A percentile compares a stretch with the other conserved stretches of the same genome.
phyloP scores from a whole-genome alignment of 2,113 vertebrate genomes.

The Coturnix japonica region DNA sequence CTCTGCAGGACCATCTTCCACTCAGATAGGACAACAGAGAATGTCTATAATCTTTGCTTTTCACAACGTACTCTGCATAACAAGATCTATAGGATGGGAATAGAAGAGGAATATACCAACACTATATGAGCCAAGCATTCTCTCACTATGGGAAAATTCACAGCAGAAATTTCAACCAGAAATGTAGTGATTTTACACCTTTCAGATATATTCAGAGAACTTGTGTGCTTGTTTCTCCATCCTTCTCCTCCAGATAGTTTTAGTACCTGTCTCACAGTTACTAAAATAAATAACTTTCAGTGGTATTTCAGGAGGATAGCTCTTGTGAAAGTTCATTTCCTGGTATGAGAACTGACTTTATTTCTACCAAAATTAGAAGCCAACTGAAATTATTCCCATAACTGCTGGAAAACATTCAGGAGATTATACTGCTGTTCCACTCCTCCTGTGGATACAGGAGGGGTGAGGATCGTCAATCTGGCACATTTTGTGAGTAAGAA shows the following conservation, averaged over 20 bases:
- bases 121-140: background rate
- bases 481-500: conserved; percentile 6
- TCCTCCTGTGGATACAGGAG: conserved; percentile 24
- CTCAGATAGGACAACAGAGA: background rate
- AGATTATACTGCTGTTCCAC: conserved; percentile 27
- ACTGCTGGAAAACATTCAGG: conserved; percentile 27
- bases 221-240: background rate
- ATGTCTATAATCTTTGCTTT: background rate
- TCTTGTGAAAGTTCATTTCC: conserved; percentile 7
- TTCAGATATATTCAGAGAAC: background rate
- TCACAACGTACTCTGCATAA: background rate
- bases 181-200: background rate
- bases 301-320: background rate
- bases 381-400: conserved; percentile 33
- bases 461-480: conserved; percentile 36
- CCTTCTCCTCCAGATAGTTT: background rate
- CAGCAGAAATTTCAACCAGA: background rate
- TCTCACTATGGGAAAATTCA: background rate
- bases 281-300: background rate
- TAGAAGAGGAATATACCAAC: background rate
- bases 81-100: background rate
- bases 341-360: background rate
- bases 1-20: conserved; percentile 9
- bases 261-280: background rate
- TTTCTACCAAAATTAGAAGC: conserved; percentile 39